Conservation (phyloP, 1,140 invertebrate genomes). For the Calephelis nemesis region DNA sequence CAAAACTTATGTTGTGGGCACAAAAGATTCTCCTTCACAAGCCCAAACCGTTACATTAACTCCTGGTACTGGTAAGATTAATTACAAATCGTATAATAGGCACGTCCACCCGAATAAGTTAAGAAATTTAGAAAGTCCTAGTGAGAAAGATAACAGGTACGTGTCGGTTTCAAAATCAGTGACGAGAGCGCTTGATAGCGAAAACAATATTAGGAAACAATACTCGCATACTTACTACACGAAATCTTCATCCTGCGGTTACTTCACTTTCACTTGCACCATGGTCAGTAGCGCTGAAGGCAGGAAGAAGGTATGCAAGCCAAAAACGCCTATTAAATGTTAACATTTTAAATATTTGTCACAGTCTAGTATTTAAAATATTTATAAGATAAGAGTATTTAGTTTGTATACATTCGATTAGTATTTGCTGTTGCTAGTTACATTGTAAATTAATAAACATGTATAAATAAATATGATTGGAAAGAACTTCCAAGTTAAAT, state of each 20-base stretch:
- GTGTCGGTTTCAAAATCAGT: constrained; percentile 88
- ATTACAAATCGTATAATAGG: constrained; percentile 65
- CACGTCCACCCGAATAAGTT: constrained; percentile 68
- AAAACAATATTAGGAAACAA: constrained; percentile 82
- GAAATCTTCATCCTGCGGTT: constrained; percentile 91
- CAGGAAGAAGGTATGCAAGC: constrained; percentile 88
- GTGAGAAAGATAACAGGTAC: constrained; percentile 77
- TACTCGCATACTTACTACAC: constrained; percentile 89
- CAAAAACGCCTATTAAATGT: constrained; percentile 80
- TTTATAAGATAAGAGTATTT: constrained; percentile 18
- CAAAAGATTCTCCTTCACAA: constrained; percentile 81
- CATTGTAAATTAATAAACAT: neutral
- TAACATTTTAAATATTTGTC: constrained; percentile 34
- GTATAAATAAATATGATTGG: no score
- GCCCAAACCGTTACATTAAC: constrained; percentile 82
- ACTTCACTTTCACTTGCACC: constrained; percentile 91
- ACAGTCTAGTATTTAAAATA: constrained; percentile 27
- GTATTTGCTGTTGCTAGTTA: neutral
- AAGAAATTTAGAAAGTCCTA: constrained; percentile 51
- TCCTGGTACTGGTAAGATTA: constrained; percentile 79
- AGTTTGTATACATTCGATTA: neutral
- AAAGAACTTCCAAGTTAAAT: no score
- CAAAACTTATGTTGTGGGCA: constrained; percentile 79
- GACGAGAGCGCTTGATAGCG: constrained; percentile 82
- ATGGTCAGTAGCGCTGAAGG: constrained; percentile 87